Evolutionary conservation across 2,797 vertebrate genomes (phyloP).

Genomic region (Lophotriccus pileatus): DNA sequence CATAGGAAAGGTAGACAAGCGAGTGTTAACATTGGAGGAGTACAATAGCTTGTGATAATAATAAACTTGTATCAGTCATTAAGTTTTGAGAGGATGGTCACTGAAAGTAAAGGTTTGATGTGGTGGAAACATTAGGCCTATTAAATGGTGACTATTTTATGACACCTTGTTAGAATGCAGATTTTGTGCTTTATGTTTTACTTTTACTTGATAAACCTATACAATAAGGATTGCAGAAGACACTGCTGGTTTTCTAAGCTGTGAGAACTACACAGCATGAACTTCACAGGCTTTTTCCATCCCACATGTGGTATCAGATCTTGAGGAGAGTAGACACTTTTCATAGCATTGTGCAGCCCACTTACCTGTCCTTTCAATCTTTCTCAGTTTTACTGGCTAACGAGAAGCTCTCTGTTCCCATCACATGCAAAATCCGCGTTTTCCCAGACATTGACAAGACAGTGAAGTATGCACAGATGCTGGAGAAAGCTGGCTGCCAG

Average conservation of each 20-base stretch:
- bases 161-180: not conserved
- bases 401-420: constrained; percentile 90
- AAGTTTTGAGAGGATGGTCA: not conserved
- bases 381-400: constrained; percentile 87
- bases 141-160: not conserved
- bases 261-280: not conserved
- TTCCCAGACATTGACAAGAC: constrained; percentile 93
- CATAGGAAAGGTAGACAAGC: not conserved
- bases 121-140: not conserved
- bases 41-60: not conserved
- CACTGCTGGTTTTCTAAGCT: not conserved
- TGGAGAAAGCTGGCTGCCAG: constrained; percentile 96
- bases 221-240: not conserved
- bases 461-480: constrained; percentile 90
- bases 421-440: constrained; percentile 97
- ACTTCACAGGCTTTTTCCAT: not conserved
- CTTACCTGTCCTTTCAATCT: constrained; percentile 36
- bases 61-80: not conserved
- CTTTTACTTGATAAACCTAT: not conserved
- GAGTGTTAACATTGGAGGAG: not conserved
- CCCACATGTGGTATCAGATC: not conserved
- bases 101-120: not conserved
- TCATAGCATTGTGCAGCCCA: constrained; percentile 18
- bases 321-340: not conserved
- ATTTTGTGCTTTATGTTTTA: not conserved